Conservation (phyloP, 2,888 invertebrate species). For the Andrena haemorrhoa region DNA sequence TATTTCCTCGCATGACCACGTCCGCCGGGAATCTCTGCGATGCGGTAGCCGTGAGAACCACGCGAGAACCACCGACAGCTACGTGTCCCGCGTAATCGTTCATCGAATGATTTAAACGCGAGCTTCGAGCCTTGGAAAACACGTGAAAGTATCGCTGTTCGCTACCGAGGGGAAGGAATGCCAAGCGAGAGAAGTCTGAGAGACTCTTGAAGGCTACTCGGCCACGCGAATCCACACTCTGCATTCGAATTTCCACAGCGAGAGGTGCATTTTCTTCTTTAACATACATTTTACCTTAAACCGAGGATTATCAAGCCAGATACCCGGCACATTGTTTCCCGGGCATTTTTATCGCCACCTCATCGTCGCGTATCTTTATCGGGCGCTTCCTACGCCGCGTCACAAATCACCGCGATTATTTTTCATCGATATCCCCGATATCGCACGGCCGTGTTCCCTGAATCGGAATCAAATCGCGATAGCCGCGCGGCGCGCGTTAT, state of each 20-base stretch:
- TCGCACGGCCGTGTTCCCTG: constrained; percentile 61
- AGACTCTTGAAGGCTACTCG: constrained; percentile 41
- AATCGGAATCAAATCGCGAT: constrained; percentile 72
- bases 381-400: constrained; percentile 57
- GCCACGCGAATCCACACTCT: constrained; percentile 34
- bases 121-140: constrained; percentile 47
- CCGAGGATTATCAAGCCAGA: background rate
- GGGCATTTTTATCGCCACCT: constrained; percentile 55
- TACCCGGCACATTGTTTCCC: background rate
- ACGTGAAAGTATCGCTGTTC: constrained; percentile 36
- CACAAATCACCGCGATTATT: constrained; percentile 70
- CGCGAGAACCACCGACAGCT: constrained; percentile 25
- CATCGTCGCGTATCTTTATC: constrained; percentile 68
- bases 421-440: constrained; percentile 70
- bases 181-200: constrained; percentile 6
- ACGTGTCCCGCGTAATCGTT: constrained; percentile 48
- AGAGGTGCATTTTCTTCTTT: constrained; percentile 9
- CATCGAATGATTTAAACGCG: constrained; percentile 55
- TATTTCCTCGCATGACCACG: constrained; percentile 51
- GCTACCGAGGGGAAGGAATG: constrained; percentile 26
- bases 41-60: constrained; percentile 47
- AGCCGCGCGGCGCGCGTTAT: constrained; percentile 62
- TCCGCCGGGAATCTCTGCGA: constrained; percentile 31
- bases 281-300: background rate
- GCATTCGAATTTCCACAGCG: constrained; percentile 9